These are phyloP conservation scores for Chironomus tepperi DNA, from an alignment of 1,140 invertebrate genomes.

Conservation along the genomic window DNA sequence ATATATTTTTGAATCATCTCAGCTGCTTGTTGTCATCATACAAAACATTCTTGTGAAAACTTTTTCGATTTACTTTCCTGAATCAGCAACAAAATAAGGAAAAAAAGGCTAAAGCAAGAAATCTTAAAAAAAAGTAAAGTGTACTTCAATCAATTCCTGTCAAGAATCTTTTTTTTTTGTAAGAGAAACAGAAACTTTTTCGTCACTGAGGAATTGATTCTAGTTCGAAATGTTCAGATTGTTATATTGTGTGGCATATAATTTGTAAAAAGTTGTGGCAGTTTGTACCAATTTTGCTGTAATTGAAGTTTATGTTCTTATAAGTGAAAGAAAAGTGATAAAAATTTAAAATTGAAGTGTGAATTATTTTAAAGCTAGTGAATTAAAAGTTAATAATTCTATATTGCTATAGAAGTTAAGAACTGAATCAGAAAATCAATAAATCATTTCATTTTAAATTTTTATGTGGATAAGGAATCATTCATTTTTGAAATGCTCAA, in stretches of 20 bases:
- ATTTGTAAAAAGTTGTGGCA: too few species aligned
- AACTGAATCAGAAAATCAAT: too few species aligned
- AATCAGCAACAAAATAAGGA: constrained; percentile 16
- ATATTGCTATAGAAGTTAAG: too few species aligned
- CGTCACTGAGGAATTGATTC: background rate
- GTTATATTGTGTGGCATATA: background rate
- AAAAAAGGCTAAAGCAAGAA: background rate
- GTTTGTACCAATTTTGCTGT: background rate
- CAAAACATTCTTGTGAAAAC: background rate
- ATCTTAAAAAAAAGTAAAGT: background rate
- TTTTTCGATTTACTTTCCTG: constrained; percentile 20
- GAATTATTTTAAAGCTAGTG: too few species aligned
- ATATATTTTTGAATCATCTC: background rate
- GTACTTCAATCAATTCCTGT: constrained; percentile 20
- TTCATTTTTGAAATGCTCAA: too few species aligned
- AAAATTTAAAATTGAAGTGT: too few species aligned
- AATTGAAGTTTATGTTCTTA: background rate
- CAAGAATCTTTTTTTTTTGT: background rate
- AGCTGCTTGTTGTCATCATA: background rate
- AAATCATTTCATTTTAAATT: too few species aligned
- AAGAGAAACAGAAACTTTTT: background rate
- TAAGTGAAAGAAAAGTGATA: background rate
- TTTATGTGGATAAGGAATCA: too few species aligned
- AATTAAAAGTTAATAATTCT: too few species aligned
- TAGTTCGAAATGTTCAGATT: background rate